phyloP scores from a whole-genome alignment of 2,888 invertebrate genomes.

The Eupithecia abbreviata region DNA sequence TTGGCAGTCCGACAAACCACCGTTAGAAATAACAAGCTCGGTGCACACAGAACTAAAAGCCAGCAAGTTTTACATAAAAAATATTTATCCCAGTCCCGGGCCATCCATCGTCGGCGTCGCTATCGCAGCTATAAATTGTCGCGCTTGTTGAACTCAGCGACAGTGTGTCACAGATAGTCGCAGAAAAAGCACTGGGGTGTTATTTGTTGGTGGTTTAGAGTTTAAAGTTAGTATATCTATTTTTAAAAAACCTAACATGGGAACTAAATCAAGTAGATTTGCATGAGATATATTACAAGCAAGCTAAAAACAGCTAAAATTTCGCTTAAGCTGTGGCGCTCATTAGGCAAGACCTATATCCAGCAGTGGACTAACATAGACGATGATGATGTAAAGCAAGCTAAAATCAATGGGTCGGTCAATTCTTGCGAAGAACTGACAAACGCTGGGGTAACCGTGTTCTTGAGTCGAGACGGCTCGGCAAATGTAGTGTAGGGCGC shows the following conservation, averaged over 20 bases:
- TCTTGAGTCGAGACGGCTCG: too few relatives aligned
- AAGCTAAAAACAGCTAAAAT: too few relatives aligned
- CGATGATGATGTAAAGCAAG: too few relatives aligned
- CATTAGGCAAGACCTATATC: too few relatives aligned
- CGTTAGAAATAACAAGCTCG: background rate
- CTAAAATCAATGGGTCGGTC: too few relatives aligned
- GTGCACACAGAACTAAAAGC: conserved; percentile 6
- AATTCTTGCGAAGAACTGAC: too few relatives aligned
- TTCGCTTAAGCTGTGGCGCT: too few relatives aligned
- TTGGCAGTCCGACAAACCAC: background rate
- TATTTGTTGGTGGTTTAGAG: conserved; percentile 11
- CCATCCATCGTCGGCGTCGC: conserved; percentile 37
- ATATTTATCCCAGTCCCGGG: conserved; percentile 23
- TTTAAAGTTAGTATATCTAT: background rate
- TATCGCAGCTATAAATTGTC: conserved; percentile 40
- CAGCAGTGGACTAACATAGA: too few relatives aligned
- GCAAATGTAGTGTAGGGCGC: too few relatives aligned
- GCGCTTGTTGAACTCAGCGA: conserved; percentile 35
- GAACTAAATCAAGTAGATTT: background rate
- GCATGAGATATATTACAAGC: too few relatives aligned
- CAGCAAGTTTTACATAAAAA: conserved; percentile 32
- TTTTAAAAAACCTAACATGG: background rate
- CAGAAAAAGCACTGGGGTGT: conserved; percentile 23
- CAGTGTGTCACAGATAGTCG: conserved; percentile 30
- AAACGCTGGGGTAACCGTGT: too few relatives aligned